phyloP scores from a whole-genome alignment of 2,113 vertebrate genomes.

The Pygoscelis antarcticus region DNA sequence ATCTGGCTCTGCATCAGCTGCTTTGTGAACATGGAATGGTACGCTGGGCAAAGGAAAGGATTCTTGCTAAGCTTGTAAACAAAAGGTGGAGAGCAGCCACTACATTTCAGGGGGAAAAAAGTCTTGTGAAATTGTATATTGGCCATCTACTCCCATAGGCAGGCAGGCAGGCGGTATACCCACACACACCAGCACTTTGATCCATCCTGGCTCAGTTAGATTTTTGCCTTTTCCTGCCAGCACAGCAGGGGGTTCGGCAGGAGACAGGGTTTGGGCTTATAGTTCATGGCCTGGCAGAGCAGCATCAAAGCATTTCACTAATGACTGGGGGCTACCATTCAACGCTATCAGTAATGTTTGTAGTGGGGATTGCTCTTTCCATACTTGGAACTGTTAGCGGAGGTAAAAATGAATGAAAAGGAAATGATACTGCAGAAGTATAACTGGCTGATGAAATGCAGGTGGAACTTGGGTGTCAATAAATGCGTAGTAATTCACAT shows the following conservation, averaged over 20 bases:
- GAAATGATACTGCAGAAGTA: background rate
- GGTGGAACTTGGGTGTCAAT: background rate
- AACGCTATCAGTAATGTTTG: fast-evolving
- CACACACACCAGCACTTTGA: background rate
- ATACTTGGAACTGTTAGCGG: background rate
- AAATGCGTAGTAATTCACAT: background rate
- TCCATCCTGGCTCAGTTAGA: background rate
- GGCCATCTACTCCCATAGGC: background rate
- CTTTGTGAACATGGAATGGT: fast-evolving
- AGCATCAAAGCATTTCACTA: background rate
- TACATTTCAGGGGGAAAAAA: fast-evolving
- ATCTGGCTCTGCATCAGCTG: background rate
- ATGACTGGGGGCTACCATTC: background rate
- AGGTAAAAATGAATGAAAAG: background rate
- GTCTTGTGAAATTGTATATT: fast-evolving
- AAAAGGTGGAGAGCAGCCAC: background rate
- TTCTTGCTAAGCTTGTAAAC: background rate
- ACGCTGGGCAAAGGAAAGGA: background rate
- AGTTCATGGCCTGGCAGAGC: background rate
- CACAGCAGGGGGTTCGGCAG: background rate
- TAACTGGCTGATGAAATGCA: background rate
- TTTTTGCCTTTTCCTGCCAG: background rate
- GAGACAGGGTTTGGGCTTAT: background rate
- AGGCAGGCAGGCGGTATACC: fast-evolving
- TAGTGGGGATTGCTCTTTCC: background rate